These are phyloP conservation scores for Labrus mixtus DNA, from an alignment of 2,113 vertebrate species.

Conservation along the genomic window DNA sequence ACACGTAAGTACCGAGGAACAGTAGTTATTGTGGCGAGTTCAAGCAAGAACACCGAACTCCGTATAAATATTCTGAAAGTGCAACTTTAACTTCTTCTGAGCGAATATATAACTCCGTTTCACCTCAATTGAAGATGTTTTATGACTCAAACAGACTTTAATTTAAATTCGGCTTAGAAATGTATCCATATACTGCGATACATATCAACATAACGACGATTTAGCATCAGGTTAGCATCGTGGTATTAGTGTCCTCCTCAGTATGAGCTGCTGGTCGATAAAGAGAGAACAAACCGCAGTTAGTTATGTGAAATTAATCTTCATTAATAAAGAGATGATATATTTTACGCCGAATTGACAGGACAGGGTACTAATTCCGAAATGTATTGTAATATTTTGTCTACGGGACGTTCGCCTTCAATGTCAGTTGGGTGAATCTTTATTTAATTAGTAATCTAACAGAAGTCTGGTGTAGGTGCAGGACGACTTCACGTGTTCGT, in stretches of 20 bases:
- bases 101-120: fast-evolving
- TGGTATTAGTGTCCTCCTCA: neutral
- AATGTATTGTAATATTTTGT: neutral
- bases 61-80: neutral
- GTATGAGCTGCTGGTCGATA: too few relatives aligned
- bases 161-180: neutral
- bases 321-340: neutral
- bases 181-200: neutral
- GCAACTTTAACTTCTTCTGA: fast-evolving
- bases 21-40: neutral
- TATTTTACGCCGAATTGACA: neutral
- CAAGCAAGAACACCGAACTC: neutral
- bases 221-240: neutral
- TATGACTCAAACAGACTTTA: fast-evolving
- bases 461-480: neutral
- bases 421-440: neutral
- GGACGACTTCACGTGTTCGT: neutral
- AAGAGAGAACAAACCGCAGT: too few relatives aligned
- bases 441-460: neutral
- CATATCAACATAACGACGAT: neutral
- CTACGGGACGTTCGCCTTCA: neutral
- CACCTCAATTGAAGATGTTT: fast-evolving
- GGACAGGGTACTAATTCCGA: fast-evolving
- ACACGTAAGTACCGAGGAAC: neutral
- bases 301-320: fast-evolving